phyloP scores from a whole-genome alignment of 2,797 vertebrate genomes.

The Diplodus sargus region DNA sequence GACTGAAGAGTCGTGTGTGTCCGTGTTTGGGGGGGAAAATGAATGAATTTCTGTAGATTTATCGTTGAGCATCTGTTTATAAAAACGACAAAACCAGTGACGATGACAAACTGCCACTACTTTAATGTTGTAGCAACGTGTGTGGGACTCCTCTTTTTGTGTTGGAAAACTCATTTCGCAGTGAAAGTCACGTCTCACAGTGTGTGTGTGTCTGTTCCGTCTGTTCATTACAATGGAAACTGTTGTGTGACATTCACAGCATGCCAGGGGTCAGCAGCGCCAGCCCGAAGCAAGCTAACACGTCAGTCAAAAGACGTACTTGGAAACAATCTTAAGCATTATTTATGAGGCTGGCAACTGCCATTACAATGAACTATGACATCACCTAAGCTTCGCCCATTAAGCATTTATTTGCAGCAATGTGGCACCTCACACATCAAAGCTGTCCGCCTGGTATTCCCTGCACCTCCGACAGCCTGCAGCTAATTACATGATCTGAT shows the following conservation, averaged over 20 bases:
- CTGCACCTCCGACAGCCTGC: conserved; percentile 56
- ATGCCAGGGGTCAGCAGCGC: conserved; percentile 76
- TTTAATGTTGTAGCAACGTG: conserved; percentile 26
- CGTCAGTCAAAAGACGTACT: conserved; percentile 79
- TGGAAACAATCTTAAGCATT: conserved; percentile 85
- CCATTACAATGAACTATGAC: conserved; percentile 82
- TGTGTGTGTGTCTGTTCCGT: conserved; percentile 48
- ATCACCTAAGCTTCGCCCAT: conserved; percentile 83
- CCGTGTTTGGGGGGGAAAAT: conserved; percentile 1
- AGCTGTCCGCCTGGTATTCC: conserved; percentile 68
- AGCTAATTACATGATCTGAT: conserved; percentile 72
- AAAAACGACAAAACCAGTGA: conserved; percentile 8
- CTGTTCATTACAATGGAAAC: conserved; percentile 75
- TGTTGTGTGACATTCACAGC: conserved; percentile 76
- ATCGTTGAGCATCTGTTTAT: not conserved
- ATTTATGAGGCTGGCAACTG: conserved; percentile 83
- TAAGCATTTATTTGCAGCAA: conserved; percentile 83
- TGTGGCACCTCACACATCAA: conserved; percentile 88
- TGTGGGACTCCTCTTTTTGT: conserved; percentile 18
- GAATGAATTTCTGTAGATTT: not conserved
- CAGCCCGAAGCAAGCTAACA: conserved; percentile 62
- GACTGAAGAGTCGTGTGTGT: not conserved
- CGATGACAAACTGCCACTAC: conserved; percentile 20
- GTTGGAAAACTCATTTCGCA: conserved; percentile 51
- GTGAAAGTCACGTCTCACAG: conserved; percentile 37